Evolutionary conservation across 2,113 vertebrate species (phyloP).

Genomic region (Brevimyrus niger): DNA sequence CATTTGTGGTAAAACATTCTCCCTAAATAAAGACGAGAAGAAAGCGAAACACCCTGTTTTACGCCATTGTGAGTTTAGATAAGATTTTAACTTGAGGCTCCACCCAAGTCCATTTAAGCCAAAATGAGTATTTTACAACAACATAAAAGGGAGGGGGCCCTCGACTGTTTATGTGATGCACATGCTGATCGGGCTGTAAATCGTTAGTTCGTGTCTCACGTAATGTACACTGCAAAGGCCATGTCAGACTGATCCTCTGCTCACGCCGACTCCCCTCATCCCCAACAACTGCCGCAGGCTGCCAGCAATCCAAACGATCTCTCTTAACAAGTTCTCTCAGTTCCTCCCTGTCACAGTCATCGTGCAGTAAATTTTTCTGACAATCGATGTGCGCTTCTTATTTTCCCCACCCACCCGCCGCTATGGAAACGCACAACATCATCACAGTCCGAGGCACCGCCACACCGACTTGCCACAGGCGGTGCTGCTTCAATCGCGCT

Average conservation of each 20-base stretch:
- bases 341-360: background rate
- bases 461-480: background rate
- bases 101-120: background rate
- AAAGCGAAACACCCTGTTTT: background rate
- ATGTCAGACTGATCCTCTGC: background rate
- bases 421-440: background rate
- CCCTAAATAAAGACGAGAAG: background rate
- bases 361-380: background rate
- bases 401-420: background rate
- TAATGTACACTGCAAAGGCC: background rate
- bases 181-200: background rate
- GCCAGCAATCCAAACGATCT: background rate
- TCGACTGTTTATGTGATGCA: background rate
- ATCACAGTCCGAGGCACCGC: background rate
- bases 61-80: background rate
- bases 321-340: background rate
- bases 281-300: background rate
- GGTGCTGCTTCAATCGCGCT: background rate
- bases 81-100: background rate
- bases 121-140: background rate
- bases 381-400: background rate
- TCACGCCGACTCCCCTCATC: background rate
- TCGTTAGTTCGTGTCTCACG: background rate
- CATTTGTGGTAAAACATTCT: background rate
- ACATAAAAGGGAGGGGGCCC: background rate